Conservation (phyloP, 2,888 invertebrate species). For the Agonum fuliginosum region DNA sequence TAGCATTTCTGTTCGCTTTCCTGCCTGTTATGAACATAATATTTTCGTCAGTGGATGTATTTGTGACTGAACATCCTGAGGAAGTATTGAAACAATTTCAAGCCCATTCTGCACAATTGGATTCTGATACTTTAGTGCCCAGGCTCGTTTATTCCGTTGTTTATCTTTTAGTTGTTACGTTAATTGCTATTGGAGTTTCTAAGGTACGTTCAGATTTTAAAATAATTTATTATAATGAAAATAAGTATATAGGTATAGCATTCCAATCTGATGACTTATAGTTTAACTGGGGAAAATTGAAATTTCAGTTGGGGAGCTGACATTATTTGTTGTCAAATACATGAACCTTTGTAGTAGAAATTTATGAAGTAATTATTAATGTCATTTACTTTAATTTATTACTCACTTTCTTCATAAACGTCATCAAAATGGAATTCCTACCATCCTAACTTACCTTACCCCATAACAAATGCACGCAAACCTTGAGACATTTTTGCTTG, state of each 20-base stretch:
- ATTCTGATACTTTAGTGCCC: constrained; percentile 30
- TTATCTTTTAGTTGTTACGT: constrained; percentile 42
- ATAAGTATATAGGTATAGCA: background rate
- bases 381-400: too few relatives aligned
- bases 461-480: too few relatives aligned
- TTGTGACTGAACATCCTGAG: constrained; percentile 21
- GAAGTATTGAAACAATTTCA: constrained; percentile 50
- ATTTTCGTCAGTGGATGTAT: constrained; percentile 11
- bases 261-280: too few relatives aligned
- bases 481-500: too few relatives aligned
- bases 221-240: background rate
- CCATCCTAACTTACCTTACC: too few relatives aligned
- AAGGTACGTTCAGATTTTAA: constrained; percentile 19
- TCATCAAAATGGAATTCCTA: too few relatives aligned
- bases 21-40: constrained; percentile 48
- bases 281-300: too few relatives aligned
- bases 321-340: too few relatives aligned
- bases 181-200: constrained; percentile 34
- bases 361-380: too few relatives aligned
- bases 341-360: too few relatives aligned
- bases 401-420: too few relatives aligned
- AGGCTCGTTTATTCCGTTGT: constrained; percentile 24
- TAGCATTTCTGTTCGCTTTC: constrained; percentile 49
- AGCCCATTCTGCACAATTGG: constrained; percentile 41
- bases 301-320: too few relatives aligned